Conservation (phyloP, 2,888 invertebrate species). For the Nycteola revayana region DNA sequence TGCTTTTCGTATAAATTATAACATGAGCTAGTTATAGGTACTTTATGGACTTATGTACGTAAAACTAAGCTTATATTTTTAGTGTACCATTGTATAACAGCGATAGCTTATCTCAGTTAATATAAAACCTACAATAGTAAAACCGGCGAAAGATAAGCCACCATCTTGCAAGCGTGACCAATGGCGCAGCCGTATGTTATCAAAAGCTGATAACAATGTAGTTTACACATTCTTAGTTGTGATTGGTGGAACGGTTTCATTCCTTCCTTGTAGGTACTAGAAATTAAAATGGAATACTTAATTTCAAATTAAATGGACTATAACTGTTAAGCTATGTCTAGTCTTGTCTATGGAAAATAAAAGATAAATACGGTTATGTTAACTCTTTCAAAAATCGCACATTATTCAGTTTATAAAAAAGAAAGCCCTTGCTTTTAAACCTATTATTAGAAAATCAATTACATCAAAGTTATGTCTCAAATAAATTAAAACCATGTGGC, state of each 20-base stretch:
- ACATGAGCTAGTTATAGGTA: too few species aligned
- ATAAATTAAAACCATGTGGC: conserved; percentile 21
- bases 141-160: conserved; percentile 61
- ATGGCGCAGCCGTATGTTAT: conserved; percentile 60
- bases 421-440: too few species aligned
- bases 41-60: too few species aligned
- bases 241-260: conserved; percentile 60
- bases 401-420: too few species aligned
- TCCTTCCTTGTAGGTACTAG: conserved; percentile 36
- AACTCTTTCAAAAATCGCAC: too few species aligned
- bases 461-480: too few species aligned
- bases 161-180: conserved; percentile 75
- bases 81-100: conserved; percentile 39
- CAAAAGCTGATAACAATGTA: conserved; percentile 71
- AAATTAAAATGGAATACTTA: conserved; percentile 60
- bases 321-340: conserved; percentile 38
- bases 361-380: too few species aligned
- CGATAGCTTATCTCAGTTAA: conserved; percentile 58
- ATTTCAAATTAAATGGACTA: conserved; percentile 57
- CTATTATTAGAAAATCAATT: too few species aligned
- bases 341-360: too few species aligned
- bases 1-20: too few species aligned
- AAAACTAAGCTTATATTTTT: too few species aligned
- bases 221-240: conserved; percentile 60
- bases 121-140: conserved; percentile 56